phyloP scores from a whole-genome alignment of 2,113 vertebrate species.

The Thunnus maccoyii region DNA sequence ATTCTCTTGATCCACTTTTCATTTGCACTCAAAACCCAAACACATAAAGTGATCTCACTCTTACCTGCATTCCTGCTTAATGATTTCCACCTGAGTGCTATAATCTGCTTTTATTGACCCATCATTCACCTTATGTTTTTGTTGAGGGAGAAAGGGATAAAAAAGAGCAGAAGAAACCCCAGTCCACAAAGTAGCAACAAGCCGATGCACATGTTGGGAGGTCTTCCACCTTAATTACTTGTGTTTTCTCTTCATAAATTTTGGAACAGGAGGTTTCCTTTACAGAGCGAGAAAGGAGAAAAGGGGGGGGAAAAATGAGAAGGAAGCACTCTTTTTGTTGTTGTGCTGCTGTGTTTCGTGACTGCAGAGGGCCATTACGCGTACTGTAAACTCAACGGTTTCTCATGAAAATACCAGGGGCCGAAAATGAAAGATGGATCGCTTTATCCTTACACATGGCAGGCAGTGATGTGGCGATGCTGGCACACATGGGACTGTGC shows the following conservation, averaged over 20 bases:
- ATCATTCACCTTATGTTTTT: slow-evolving; percentile 74
- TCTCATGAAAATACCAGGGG: slow-evolving; percentile 70
- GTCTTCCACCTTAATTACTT: slow-evolving; percentile 78
- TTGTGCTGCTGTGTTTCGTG: slow-evolving; percentile 57
- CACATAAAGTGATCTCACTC: slow-evolving; percentile 70
- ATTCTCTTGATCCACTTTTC: slow-evolving; percentile 48
- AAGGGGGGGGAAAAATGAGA: neutral
- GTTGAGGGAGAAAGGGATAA: slow-evolving; percentile 53
- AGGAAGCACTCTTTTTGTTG: slow-evolving; percentile 43
- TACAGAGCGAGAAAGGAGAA: slow-evolving; percentile 27
- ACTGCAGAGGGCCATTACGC: slow-evolving; percentile 46
- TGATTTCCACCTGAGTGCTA: slow-evolving; percentile 78
- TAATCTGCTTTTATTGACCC: slow-evolving; percentile 76
- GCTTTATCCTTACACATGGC: slow-evolving; percentile 39
- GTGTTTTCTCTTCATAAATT: slow-evolving; percentile 78
- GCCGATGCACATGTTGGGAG: slow-evolving; percentile 71
- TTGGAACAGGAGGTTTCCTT: slow-evolving; percentile 64
- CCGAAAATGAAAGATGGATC: slow-evolving; percentile 57
- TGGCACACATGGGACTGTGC: slow-evolving; percentile 42
- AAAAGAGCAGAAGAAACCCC: slow-evolving; percentile 58
- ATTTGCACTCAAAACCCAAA: slow-evolving; percentile 46
- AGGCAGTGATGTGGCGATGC: slow-evolving; percentile 63
- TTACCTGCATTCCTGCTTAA: slow-evolving; percentile 81
- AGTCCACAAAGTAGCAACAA: slow-evolving; percentile 72
- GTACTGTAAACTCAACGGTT: slow-evolving; percentile 59